These are phyloP conservation scores for Haemorhous mexicanus DNA, from an alignment of 2,113 vertebrate species.

Conservation along the genomic window DNA sequence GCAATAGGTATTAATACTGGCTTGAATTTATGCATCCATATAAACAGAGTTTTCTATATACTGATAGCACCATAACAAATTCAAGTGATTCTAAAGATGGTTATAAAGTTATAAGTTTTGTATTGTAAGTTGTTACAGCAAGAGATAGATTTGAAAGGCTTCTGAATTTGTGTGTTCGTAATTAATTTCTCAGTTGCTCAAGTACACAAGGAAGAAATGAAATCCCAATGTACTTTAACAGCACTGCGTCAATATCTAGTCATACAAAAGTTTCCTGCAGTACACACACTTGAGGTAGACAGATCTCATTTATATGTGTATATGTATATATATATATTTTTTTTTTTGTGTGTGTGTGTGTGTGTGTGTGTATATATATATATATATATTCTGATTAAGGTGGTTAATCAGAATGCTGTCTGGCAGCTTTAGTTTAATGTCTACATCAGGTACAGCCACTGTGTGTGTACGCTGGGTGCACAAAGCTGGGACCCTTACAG, in stretches of 20 bases:
- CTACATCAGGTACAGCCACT: not conserved
- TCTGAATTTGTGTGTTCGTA: not conserved
- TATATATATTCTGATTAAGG: not conserved
- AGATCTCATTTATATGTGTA: conserved; percentile 34
- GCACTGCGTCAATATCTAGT: not conserved
- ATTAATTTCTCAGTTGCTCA: conserved; percentile 19
- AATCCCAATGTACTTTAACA: not conserved
- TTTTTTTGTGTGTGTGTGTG: not conserved
- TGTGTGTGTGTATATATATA: not conserved
- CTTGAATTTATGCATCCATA: not conserved
- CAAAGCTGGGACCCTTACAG: not conserved
- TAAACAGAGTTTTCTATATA: conserved; percentile 24
- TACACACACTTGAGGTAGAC: conserved; percentile 72
- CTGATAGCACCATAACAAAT: conserved; percentile 76
- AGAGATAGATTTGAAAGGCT: conserved; percentile 14
- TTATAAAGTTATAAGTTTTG: conserved; percentile 42
- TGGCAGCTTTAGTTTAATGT: not conserved
- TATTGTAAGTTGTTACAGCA: conserved; percentile 9
- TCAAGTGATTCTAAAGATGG: conserved; percentile 69
- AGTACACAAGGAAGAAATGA: conserved; percentile 17
- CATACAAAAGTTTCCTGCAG: conserved; percentile 33
- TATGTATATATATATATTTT: not conserved
- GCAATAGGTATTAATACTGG: not conserved
- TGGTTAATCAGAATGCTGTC: not conserved
- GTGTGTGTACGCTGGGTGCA: not conserved